These are phyloP conservation scores for Silurus aristotelis DNA, from an alignment of 2,797 vertebrate genomes.

Conservation along the genomic window DNA sequence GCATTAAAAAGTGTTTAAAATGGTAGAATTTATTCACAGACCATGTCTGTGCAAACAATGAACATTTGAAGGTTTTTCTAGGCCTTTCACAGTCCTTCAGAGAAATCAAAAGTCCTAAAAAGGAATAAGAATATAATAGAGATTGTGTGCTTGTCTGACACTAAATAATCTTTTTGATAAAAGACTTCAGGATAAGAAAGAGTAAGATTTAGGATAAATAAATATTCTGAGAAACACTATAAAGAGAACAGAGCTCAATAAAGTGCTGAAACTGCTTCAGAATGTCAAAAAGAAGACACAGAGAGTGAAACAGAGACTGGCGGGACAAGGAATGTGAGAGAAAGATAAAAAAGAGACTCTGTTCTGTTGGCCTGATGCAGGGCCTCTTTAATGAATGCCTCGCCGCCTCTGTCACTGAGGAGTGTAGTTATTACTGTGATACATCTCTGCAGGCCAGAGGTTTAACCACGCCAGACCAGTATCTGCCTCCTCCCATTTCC, in stretches of 20 bases:
- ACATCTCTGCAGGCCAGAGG: conserved; percentile 29
- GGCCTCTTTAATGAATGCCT: conserved; percentile 32
- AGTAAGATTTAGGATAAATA: neutral
- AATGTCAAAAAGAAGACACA: neutral
- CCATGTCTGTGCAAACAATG: neutral
- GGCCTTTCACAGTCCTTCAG: no score
- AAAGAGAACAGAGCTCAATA: neutral
- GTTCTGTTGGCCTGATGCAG: conserved; percentile 18
- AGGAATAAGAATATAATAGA: neutral
- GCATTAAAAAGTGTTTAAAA: neutral
- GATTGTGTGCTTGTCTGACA: neutral
- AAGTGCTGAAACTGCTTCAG: neutral
- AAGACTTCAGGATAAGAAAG: neutral
- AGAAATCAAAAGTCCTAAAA: neutral
- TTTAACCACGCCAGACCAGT: conserved; percentile 15
- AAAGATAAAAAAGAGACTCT: conserved; percentile 4
- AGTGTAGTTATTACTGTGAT: conserved; percentile 35
- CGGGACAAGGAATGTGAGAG: neutral
- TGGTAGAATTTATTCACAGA: neutral
- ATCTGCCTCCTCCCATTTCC: conserved; percentile 17
- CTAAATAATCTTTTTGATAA: neutral
- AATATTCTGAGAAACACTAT: neutral
- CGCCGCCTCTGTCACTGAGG: neutral
- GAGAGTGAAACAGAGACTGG: neutral
- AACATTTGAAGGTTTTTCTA: neutral